Base-by-base conservation (phyloP, 2,888 invertebrate species). In the Malthinus flaveolus region DNA sequence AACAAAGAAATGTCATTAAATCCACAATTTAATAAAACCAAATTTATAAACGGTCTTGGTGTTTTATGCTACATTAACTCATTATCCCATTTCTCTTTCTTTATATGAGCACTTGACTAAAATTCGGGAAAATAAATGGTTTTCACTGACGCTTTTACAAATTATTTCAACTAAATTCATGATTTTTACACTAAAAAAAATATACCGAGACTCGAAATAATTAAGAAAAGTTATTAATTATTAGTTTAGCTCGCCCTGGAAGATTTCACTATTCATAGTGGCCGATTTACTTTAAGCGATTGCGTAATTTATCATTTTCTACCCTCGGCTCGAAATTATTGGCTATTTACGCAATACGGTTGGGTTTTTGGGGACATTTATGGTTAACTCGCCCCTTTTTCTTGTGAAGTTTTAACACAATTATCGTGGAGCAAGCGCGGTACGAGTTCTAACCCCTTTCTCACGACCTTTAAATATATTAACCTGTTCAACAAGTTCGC, bases 401-500 rank as follows among this genome's bases (percentile, higher is more conserved):
- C 23, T 23, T 23, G 23, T 23, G 23, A 3, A 23, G 5, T 23
- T 23, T 23, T 23, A 23, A 23, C 23, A 23, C 23, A 23, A 23
- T 23, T 23, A 23, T 23, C 5, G 5, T 23, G 2, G 5, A 23
- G 23, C 23, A 23, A 23, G 23, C 23, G 23, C 23, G 5, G 5
- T 23, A 23, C 23, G 5, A 23, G 31, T 50, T 15, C 11, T 54
- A 33, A 33, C 55, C 55, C 44, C 44, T 59, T 59, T 59, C 59
- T 59, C 59, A 59, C 59, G 59, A 55, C 51, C 59, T 56, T 56
- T 59, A 51, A 54, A 59, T 56, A 39, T 55, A 59, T 59, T 59
- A 59, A 59, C 59, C 59, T 59, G 59, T 53, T 50, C 55, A 45
- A 59, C 59, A 49, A 48, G 59, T 59, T 59, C 55, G 59, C 51